Percentiles rank a stretch among this genome's conserved stretches.
phyloP scores from a whole-genome alignment of 2,113 vertebrate genomes.

The Psephotus haematonotus region DNA sequence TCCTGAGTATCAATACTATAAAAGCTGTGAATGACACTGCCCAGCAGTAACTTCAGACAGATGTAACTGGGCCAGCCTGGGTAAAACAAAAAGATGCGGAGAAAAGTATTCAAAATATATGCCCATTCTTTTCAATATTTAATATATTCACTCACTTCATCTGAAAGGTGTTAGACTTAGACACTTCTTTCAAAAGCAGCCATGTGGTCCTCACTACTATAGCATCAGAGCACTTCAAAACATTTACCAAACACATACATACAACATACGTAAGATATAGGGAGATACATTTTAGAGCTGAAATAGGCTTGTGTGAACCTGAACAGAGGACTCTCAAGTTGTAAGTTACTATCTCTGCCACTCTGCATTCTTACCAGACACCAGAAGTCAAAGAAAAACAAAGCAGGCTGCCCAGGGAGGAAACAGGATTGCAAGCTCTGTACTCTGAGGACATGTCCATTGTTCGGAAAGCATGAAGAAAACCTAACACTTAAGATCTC shows the following conservation, averaged over 20 bases:
- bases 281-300: not conserved
- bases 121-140: not conserved
- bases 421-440: not conserved
- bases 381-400: not conserved
- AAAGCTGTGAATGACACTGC: not conserved
- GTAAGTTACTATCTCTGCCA: not conserved
- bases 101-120: not conserved
- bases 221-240: not conserved
- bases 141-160: not conserved
- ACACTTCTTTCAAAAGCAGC: not conserved
- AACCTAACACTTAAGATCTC: not conserved
- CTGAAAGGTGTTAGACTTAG: not conserved
- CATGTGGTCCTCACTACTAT: not conserved
- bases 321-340: not conserved
- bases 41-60: not conserved
- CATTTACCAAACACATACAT: not conserved
- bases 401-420: not conserved
- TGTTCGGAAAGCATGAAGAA: not conserved
- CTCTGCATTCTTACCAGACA: not conserved
- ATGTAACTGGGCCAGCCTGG: not conserved
- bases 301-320: not conserved
- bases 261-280: fast-evolving
- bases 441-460: fast-evolving
- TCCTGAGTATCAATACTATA: fast-evolving
- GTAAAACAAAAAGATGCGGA: not conserved